Base-by-base conservation (phyloP, 64 coral and sea anemone species). In the Stichodactyla mertensii region DNA sequence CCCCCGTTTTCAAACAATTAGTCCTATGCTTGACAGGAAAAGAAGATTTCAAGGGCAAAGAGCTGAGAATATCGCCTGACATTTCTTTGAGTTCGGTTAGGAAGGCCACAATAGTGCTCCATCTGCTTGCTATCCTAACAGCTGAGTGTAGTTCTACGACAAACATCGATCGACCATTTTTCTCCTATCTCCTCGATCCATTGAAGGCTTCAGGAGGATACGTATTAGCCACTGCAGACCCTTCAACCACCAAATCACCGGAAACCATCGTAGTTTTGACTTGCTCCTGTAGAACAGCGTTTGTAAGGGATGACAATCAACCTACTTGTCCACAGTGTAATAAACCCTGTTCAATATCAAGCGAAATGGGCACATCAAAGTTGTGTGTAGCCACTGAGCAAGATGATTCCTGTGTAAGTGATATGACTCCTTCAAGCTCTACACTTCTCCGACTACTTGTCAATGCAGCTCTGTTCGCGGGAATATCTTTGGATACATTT, bases 381-480 rank as follows among this genome's bases (percentile, higher is more conserved):
- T 45, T 45, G 36, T 45, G 36, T 45, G 10, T 74, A 6, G 26
- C 27, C n/a, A 81, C 78, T 15, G 12, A 20, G 18, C 19, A 27
- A 81, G 78, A 81, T 28, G 51, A 81, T 4, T 79, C 87, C 15
- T 77, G 88, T 77, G 51, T 93, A 82, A 74, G 86, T 83, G 16
- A 5, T 61, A 52, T 31, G 87, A 90, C 91, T 54, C 94, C 94
- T 7, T 66, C 67, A 14, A 87, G 89, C 55, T 97, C 90, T 20
- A 78, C 91, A 85, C 56, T 90, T 13, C 82, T 93, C 16, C 94
- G 87, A 52, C n/a, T 97, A 27, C 77, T 97, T 78, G 86, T 97
- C 53, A 85, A 90, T 57, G 69, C 91, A 24, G 90, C 88, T 4
- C 88, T 97, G 16, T 88, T 88, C 61, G 82, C 71, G 7, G 94